Conservation (phyloP, 92 coral and sea anemone genomes). For the Phenganax subtilis region DNA sequence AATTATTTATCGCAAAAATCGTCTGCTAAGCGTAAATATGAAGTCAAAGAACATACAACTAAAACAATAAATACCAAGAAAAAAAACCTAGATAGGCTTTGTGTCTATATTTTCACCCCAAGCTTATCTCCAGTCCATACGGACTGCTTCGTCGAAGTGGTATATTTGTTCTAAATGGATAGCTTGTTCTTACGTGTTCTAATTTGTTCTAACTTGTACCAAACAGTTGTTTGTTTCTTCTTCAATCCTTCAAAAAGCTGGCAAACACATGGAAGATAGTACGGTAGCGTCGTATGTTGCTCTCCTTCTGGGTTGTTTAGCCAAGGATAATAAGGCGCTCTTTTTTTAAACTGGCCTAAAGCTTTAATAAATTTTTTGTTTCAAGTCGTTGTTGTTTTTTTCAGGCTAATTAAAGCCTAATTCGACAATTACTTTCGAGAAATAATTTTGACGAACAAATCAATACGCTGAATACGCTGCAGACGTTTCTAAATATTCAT, state of each 20-base stretch:
- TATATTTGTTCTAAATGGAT: too few species aligned
- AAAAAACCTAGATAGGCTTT: too few species aligned
- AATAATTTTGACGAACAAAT: conserved; percentile 73
- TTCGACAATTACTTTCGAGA: conserved; percentile 66
- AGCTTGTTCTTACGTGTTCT: not conserved
- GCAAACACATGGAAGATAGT: conserved; percentile 99
- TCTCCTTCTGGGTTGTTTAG: conserved; percentile 76
- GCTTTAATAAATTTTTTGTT: not conserved
- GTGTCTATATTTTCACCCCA: too few species aligned
- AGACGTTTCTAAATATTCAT: conserved; percentile 87
- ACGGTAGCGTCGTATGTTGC: conserved; percentile 96
- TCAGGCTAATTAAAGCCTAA: conserved; percentile 79
- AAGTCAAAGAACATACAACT: too few species aligned
- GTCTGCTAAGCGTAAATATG: too few species aligned
- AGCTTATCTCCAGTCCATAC: too few species aligned
- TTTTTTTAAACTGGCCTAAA: not conserved
- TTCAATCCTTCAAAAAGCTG: conserved; percentile 82
- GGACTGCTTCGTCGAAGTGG: too few species aligned
- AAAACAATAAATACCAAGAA: too few species aligned
- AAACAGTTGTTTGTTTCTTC: not conserved
- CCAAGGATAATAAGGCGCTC: conserved; percentile 78
- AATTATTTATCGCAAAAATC: too few species aligned
- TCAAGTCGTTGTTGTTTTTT: not conserved
- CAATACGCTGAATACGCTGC: conserved; percentile 64
- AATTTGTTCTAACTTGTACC: not conserved